Evolutionary conservation across 2,113 vertebrate species (phyloP).

Genomic region (Actenoides lindsayi): DNA sequence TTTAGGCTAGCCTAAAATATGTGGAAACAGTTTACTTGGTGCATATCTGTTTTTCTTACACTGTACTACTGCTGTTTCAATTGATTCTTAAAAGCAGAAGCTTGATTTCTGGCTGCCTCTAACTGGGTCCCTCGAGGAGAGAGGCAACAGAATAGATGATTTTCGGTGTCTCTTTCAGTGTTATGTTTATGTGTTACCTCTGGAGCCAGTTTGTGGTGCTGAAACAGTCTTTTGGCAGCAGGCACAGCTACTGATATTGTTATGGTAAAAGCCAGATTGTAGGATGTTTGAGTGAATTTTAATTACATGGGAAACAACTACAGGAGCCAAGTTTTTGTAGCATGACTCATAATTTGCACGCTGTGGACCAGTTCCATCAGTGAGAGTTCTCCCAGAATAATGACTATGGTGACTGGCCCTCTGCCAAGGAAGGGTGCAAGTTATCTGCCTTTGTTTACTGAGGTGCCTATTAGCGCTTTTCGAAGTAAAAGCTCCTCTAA

Average conservation of each 20-base stretch:
- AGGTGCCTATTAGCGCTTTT: not conserved
- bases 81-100: not conserved
- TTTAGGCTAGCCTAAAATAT: not conserved
- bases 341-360: slow-evolving; percentile 52
- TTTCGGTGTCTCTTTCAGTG: not conserved
- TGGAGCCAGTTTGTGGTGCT: slow-evolving; percentile 6
- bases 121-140: not conserved
- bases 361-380: slow-evolving; percentile 1
- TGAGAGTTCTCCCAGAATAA: slow-evolving; percentile 31
- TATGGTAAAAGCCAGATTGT: slow-evolving; percentile 43
- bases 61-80: not conserved
- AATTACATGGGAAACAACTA: slow-evolving; percentile 60
- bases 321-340: slow-evolving; percentile 47
- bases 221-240: slow-evolving; percentile 6
- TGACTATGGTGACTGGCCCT: not conserved
- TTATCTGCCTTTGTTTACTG: not conserved
- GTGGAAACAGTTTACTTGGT: not conserved
- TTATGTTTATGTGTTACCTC: not conserved
- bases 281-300: slow-evolving; percentile 53
- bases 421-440: slow-evolving; percentile 3
- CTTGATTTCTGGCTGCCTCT: not conserved
- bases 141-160: not conserved
- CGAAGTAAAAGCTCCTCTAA: not conserved
- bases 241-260: not conserved
- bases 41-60: not conserved